Evolutionary conservation across 1,140 invertebrate species (phyloP), one percentile per base, ranked within the genome.

Genomic region (Mamestra configurata): DNA sequence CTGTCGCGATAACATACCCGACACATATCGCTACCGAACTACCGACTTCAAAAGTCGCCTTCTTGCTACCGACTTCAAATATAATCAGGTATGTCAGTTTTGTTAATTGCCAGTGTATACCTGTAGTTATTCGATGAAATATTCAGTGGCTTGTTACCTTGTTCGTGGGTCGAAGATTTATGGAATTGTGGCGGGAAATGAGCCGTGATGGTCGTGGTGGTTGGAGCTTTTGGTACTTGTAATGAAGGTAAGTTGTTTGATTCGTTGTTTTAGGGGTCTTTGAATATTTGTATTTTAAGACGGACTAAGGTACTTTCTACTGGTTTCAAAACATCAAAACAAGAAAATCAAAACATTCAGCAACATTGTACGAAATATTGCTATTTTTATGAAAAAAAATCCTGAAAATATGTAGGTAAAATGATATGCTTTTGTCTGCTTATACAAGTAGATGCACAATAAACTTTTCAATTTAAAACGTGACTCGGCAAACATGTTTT

Each of bases 41-140:
- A 49, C 43, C 13, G 43, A n/a, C 43, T n/a, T 49, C 15, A 7
- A 40, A 11, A n/a, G 27, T 31, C 27, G 27, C 1, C 27, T 31
- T 31, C 55, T 27, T 22, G 22, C 55, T 24, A 57, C 22, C 22
- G 22, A 57, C 55, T 57, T 10, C 55, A 57, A 18, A 18, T 64
- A 64, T 64, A 64, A 64, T 64, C n/a, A 64, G 35, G 31, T 64
- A 64, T 64, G 59, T 64, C 59, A 37, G 59, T 64, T 64, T 64
- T 64, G 31, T 64, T 64, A 64, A 64, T 64, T 64, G 31, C 59
- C 31, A n/a, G 27, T 61, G 57, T 35, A 61, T n/a, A 13, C 15
- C 13, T 8, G 35, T 24, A 57, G 22, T 57, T 57, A 57, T 57
- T 57, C n/a, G 31, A 40, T 64, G 31, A 40, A 40, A 57, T 57